phyloP scores from a whole-genome alignment of 30 jellyfish, hydroid and myxozoan genomes.

The Pseudorhiza aurosa region DNA sequence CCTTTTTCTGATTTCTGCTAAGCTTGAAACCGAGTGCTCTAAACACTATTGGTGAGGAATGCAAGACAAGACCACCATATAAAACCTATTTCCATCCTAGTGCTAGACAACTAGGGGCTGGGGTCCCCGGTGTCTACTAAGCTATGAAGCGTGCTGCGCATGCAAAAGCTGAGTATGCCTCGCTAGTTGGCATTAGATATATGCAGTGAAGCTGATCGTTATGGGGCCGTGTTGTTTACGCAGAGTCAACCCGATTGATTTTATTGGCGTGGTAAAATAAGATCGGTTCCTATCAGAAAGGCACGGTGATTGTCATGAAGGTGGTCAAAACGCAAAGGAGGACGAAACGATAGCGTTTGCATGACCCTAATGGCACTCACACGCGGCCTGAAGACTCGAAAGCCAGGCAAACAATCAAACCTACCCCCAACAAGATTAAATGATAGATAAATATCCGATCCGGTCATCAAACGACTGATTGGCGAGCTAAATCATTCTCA shows the following conservation, averaged over 20 bases:
- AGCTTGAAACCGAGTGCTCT: too few relatives aligned
- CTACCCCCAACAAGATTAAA: conserved; percentile 10
- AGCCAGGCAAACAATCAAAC: background rate
- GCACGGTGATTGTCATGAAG: background rate
- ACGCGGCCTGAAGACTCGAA: background rate
- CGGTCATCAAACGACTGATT: conserved; percentile 27
- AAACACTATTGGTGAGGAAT: too few relatives aligned
- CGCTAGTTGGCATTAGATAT: too few relatives aligned
- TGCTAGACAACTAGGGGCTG: too few relatives aligned
- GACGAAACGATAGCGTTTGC: conserved; percentile 12
- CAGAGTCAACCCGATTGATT: background rate
- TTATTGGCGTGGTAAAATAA: background rate
- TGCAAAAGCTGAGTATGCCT: too few relatives aligned
- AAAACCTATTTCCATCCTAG: too few relatives aligned
- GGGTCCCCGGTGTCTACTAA: too few relatives aligned
- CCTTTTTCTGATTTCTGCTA: too few relatives aligned
- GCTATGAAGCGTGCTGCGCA: too few relatives aligned
- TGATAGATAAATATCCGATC: background rate
- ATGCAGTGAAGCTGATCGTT: too few relatives aligned
- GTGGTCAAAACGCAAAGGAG: background rate
- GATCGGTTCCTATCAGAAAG: background rate
- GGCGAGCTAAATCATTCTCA: background rate
- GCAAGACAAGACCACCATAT: too few relatives aligned
- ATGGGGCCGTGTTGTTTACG: too few relatives aligned
- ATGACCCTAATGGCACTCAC: background rate